Percentiles rank a stretch among this genome's conserved stretches.
Evolutionary conservation across 2,113 vertebrate species (phyloP).

Genomic region (Nyctibius bracteatus): DNA sequence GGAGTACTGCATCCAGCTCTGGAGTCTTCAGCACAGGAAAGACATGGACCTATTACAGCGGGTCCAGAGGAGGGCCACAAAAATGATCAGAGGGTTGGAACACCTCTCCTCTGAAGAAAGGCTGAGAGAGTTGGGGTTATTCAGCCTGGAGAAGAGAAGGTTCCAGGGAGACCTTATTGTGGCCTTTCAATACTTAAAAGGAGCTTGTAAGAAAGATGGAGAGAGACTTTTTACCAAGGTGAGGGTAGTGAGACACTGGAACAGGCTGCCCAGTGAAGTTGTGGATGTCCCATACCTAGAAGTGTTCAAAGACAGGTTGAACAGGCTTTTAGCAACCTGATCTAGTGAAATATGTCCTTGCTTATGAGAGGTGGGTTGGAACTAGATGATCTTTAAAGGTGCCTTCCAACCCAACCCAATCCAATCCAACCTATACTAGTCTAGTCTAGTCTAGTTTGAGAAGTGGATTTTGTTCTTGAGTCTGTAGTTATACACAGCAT

Average conservation of each 20-base stretch:
- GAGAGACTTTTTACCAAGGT: background rate
- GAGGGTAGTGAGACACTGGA: background rate
- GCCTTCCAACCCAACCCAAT: background rate
- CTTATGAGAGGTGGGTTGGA: fast-evolving
- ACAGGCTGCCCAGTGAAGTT: background rate
- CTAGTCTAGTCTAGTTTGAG: background rate
- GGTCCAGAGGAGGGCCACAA: background rate
- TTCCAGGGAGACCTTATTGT: background rate
- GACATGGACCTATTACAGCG: fast-evolving
- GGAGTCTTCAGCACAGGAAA: background rate
- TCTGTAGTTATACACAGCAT: background rate
- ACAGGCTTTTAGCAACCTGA: background rate
- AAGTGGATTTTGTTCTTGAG: background rate
- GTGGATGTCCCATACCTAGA: background rate
- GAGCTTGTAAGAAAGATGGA: background rate
- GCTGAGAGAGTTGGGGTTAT: background rate
- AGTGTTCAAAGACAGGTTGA: background rate
- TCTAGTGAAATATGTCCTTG: background rate
- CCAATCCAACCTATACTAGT: background rate
- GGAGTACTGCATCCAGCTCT: background rate
- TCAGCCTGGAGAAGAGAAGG: background rate
- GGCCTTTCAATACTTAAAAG: background rate
- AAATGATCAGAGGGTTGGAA: background rate
- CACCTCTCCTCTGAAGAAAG: background rate
- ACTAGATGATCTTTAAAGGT: background rate